Conservation (phyloP, 2,797 vertebrate species). For the Falco naumanni region DNA sequence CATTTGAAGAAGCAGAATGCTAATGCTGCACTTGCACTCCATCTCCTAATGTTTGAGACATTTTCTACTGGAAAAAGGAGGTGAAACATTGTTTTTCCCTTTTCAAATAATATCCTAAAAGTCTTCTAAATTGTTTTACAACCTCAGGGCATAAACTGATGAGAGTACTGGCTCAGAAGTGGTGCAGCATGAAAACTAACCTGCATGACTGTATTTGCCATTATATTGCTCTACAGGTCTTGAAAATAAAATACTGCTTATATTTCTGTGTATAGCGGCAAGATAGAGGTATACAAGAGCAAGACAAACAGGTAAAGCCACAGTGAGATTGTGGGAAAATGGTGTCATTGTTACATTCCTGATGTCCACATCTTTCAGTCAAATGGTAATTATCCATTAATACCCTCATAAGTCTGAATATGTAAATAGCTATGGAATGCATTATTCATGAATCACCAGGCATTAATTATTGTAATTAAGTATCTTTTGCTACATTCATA, state of each 20-base stretch:
- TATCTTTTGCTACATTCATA: constrained; percentile 57
- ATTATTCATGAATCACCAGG: constrained; percentile 69
- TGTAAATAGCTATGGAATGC: constrained; percentile 54
- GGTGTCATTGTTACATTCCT: background rate
- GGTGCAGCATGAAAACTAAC: background rate
- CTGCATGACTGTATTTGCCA: background rate
- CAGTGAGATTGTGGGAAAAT: background rate
- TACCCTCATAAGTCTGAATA: constrained; percentile 52
- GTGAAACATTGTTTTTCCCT: background rate
- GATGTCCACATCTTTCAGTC: constrained; percentile 30
- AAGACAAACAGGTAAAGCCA: background rate
- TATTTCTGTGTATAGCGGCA: background rate
- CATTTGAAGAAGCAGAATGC: background rate
- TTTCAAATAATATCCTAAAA: background rate
- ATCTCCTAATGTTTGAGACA: background rate
- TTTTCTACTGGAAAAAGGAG: background rate
- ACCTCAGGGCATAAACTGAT: background rate
- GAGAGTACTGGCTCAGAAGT: background rate
- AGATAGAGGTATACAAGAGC: background rate
- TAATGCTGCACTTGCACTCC: background rate
- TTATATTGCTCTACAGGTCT: background rate
- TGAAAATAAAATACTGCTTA: background rate
- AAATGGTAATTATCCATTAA: constrained; percentile 61
- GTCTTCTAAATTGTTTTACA: background rate
- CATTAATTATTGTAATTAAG: constrained; percentile 74